phyloP scores from a whole-genome alignment of 2,888 invertebrate species.

The Pinctada fucata region DNA sequence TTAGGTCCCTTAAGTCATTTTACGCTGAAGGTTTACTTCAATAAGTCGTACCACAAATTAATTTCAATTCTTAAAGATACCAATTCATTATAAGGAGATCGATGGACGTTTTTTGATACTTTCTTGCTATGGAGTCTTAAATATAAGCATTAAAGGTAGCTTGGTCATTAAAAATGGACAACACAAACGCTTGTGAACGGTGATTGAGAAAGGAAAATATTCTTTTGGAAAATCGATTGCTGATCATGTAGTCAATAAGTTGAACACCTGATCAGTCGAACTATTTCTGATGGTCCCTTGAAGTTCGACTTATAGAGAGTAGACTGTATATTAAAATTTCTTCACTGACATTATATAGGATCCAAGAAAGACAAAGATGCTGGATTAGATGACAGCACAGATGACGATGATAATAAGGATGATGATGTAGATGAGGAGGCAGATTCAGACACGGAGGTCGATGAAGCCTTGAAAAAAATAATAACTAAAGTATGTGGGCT shows the following conservation, averaged over 20 bases:
- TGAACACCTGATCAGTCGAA: background rate
- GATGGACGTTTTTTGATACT: no score
- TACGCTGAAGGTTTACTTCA: no score
- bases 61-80: no score
- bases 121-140: no score
- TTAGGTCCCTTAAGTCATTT: no score
- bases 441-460: slow-evolving; percentile 28
- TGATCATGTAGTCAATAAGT: background rate
- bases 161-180: no score
- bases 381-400: slow-evolving; percentile 82
- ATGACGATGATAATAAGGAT: slow-evolving; percentile 19
- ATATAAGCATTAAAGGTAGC: no score
- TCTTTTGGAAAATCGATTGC: no score
- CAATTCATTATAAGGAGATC: no score
- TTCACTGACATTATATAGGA: slow-evolving; percentile 21
- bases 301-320: background rate
- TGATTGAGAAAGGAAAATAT: no score
- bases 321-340: background rate
- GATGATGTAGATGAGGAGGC: slow-evolving; percentile 34
- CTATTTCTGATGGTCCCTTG: background rate
- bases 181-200: no score
- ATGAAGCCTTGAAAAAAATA: background rate
- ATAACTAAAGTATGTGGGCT: background rate
- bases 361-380: slow-evolving; percentile 36
- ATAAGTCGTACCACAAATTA: no score